Evolutionary conservation across 2,888 invertebrate species (phyloP), one percentile per base, ranked within the genome.

Genomic region (Drosophila austrosaltans): DNA sequence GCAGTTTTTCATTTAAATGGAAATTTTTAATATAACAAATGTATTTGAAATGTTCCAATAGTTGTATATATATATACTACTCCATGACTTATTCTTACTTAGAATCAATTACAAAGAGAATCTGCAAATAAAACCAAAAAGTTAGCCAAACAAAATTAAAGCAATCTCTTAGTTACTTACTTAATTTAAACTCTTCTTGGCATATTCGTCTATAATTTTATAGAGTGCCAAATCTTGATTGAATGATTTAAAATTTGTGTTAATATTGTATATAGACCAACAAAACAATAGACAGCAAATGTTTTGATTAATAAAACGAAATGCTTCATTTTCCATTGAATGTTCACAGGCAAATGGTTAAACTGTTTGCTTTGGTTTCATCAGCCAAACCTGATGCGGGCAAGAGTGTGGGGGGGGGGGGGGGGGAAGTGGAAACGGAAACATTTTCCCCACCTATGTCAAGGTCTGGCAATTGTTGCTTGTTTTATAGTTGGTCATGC

Each of bases 241-340:
- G 78, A 74, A 4, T 73, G 70, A 36, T 76, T 71, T 22, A 79
- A 61, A n/a, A 84, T 65, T n/a, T 77, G 76, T 7, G 71, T 70
- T 60, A 90, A 53, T 56, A 89, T 32, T 3, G 72, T 68, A 7
- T 81, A 84, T 12, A 84, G 12, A 40, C 70, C n/a, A 2, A 89
- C 84, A 44, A 89, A 89, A 4, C 78, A 78, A 56, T 86, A 80
- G 25, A 81, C 81, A 22, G 86, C 5, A 7, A 79, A 32, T 5
- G 71, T 78, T 58, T 81, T 79, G 0, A 89, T 7, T 5, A 79
- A 32, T 54, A 78, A 39, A 64, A 89, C 57, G 12, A 90, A 3
- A 59, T 73, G 72, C 65, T 77, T 81, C 84, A 90, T 87, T 10
- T 32, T 62, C n/a, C 36, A 16, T 20, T 32, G 6, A 44, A 39